These are phyloP conservation scores for Pararge aegeria DNA, from an alignment of 1,140 invertebrate species.

Conservation along the genomic window DNA sequence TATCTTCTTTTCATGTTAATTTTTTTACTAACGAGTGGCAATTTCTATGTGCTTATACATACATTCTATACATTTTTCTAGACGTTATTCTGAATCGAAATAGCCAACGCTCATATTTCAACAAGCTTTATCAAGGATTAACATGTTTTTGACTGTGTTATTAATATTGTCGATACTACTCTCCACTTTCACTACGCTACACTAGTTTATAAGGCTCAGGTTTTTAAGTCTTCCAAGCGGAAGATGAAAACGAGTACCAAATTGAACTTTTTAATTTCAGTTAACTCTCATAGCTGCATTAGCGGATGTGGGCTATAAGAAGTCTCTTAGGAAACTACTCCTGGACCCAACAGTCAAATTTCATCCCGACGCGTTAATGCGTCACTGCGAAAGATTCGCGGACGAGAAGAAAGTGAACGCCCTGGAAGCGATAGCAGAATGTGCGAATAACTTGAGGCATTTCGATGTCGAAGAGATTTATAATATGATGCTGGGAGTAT, in stretches of 20 bases:
- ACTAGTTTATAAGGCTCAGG: no score
- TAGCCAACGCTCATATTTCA: no score
- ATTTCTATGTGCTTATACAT: no score
- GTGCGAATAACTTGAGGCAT: constrained; percentile 47
- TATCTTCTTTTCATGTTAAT: no score
- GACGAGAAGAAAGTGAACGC: constrained; percentile 71
- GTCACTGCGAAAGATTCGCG: constrained; percentile 77
- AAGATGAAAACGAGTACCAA: neutral
- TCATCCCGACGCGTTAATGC: constrained; percentile 61
- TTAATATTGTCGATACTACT: no score
- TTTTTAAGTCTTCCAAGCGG: no score
- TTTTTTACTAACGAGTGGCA: no score
- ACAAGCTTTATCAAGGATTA: no score
- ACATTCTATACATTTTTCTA: no score
- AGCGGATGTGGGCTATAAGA: constrained; percentile 76
- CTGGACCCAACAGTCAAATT: constrained; percentile 62
- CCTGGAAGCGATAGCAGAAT: constrained; percentile 64
- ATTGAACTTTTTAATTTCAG: constrained; percentile 27
- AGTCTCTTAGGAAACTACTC: constrained; percentile 68
- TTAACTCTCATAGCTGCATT: constrained; percentile 73
- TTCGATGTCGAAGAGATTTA: constrained; percentile 66
- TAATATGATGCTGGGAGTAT: constrained; percentile 72
- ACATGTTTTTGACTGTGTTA: no score
- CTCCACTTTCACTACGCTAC: no score
- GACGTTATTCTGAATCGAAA: no score